These are phyloP conservation scores for Porites australiensis DNA, from an alignment of 64 coral and sea anemone species.

Conservation along the genomic window DNA sequence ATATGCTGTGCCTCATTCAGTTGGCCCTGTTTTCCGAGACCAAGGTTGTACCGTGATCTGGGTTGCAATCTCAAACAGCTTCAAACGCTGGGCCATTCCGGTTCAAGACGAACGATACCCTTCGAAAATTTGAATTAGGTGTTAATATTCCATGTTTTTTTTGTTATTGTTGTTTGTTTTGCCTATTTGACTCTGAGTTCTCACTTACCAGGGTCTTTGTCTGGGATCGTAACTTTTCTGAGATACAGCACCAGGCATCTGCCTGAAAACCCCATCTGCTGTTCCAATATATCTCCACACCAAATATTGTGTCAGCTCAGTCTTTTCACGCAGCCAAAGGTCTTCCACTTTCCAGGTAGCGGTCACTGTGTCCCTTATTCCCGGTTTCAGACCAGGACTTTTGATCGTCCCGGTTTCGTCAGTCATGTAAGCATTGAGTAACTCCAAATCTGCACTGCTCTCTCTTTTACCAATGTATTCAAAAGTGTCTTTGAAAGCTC, in stretches of 20 bases:
- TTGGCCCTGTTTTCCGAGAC: too few species aligned
- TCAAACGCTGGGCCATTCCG: too few species aligned
- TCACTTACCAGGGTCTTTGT: conserved; percentile 65
- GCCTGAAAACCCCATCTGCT: conserved; percentile 56
- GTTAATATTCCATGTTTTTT: too few species aligned
- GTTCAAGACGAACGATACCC: too few species aligned
- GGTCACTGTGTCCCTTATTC: conserved; percentile 61
- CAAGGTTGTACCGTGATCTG: too few species aligned
- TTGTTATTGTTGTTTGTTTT: too few species aligned
- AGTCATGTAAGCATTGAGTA: conserved; percentile 21
- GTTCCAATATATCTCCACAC: conserved; percentile 80
- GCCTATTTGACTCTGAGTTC: too few species aligned
- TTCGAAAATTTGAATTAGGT: background rate
- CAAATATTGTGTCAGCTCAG: conserved; percentile 61
- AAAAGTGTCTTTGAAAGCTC: conserved; percentile 19
- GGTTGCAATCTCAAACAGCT: too few species aligned
- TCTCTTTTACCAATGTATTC: conserved; percentile 51
- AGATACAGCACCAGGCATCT: conserved; percentile 10
- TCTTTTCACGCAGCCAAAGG: conserved; percentile 61
- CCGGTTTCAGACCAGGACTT: conserved; percentile 66
- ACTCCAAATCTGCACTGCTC: conserved; percentile 6
- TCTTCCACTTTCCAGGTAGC: conserved; percentile 63
- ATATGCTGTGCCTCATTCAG: too few species aligned
- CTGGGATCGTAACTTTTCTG: conserved; percentile 58
- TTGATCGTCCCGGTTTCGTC: background rate